Evolutionary conservation across 30 jellyfish, hydroid and myxozoan genomes (phyloP).

Genomic region (Chrysaora quinquecirrha): DNA sequence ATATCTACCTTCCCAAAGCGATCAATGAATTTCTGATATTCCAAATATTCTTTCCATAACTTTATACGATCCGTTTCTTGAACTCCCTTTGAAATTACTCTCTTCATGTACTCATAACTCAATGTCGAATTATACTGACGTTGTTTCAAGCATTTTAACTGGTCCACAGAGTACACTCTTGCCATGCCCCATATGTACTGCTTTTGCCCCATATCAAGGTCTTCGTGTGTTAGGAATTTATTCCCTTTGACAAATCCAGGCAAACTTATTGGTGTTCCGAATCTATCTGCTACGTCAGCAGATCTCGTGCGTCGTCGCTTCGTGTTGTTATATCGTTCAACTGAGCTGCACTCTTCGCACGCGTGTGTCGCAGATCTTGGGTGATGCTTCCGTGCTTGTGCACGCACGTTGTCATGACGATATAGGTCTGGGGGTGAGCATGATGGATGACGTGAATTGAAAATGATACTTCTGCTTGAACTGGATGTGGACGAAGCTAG

Average conservation of each 20-base stretch:
- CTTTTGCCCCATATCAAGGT: slow-evolving; percentile 78
- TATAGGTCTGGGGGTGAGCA: slow-evolving; percentile 60
- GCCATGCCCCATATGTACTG: slow-evolving; percentile 91
- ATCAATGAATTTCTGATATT: slow-evolving; percentile 51
- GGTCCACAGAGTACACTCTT: slow-evolving; percentile 67
- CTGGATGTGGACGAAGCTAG: slow-evolving; percentile 21
- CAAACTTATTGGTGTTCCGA: slow-evolving; percentile 51
- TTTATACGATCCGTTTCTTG: slow-evolving; percentile 52
- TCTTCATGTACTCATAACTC: slow-evolving; percentile 72
- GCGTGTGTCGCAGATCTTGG: slow-evolving; percentile 18
- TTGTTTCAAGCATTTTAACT: slow-evolving; percentile 53
- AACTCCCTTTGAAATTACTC: slow-evolving; percentile 62
- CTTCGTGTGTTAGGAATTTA: slow-evolving; percentile 64
- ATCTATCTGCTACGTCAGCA: slow-evolving; percentile 66
- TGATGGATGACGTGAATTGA: slow-evolving; percentile 49
- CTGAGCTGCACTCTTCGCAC: slow-evolving; percentile 55
- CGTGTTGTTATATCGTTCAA: slow-evolving; percentile 1
- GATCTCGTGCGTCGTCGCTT: slow-evolving; percentile 56
- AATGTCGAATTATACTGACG: slow-evolving; percentile 56
- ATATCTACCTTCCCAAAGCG: slow-evolving; percentile 57
- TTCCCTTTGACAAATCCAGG: slow-evolving; percentile 48
- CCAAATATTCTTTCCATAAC: slow-evolving; percentile 70
- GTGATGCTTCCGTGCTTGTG: slow-evolving; percentile 26
- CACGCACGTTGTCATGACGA: slow-evolving; percentile 43
- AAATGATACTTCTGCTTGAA: slow-evolving; percentile 24